Percentiles rank a stretch among this genome's conserved stretches.
phyloP scores from a whole-genome alignment of 2,113 vertebrate species.

The Oncorhynchus masou region DNA sequence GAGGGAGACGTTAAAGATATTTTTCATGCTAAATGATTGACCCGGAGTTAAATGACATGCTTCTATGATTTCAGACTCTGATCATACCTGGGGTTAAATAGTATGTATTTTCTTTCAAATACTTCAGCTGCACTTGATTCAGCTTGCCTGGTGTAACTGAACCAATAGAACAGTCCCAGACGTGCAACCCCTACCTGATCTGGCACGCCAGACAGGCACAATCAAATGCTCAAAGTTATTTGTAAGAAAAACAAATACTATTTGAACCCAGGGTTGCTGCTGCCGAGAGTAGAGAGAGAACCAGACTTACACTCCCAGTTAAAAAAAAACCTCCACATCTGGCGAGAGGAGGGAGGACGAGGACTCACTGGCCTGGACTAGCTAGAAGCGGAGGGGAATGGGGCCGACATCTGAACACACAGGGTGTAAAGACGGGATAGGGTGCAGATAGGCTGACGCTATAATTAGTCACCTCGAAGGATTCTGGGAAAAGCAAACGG shows the following conservation, averaged over 20 bases:
- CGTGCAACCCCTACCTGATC: no score
- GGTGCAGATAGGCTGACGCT: slow-evolving; percentile 22
- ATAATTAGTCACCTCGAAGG: slow-evolving; percentile 25
- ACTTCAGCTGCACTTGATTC: no score
- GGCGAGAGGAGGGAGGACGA: background rate
- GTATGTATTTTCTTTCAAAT: no score
- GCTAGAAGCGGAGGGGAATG: background rate
- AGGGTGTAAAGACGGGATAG: slow-evolving; percentile 31
- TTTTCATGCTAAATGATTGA: background rate
- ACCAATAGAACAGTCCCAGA: no score
- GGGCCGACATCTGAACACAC: background rate
- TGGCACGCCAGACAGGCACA: no score
- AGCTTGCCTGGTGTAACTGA: no score
- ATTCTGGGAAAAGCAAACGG: slow-evolving; percentile 36
- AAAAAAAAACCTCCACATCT: background rate
- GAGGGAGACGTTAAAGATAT: background rate
- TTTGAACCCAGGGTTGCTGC: no score
- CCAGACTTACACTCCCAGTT: background rate
- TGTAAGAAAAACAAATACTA: no score
- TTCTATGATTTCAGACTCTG: background rate
- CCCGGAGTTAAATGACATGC: background rate
- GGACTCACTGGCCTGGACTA: background rate
- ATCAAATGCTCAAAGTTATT: no score
- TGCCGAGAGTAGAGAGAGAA: background rate
- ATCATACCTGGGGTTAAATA: no score